phyloP scores from a whole-genome alignment of 2,888 invertebrate genomes.

The Eupithecia dodoneata region DNA sequence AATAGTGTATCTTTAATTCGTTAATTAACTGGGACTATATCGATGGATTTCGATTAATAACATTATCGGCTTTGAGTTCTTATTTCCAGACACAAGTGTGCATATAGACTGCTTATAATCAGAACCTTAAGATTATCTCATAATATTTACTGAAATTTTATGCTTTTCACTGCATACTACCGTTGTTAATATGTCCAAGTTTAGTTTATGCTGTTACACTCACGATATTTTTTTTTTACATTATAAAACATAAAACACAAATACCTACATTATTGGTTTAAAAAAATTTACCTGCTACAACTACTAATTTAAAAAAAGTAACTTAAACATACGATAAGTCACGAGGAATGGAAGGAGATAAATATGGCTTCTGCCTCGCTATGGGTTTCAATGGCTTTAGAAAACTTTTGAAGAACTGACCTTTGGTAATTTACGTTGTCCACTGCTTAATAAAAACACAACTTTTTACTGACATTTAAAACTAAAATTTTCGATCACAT shows the following conservation, averaged over 20 bases:
- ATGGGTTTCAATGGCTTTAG: not conserved
- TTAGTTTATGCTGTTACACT: not conserved
- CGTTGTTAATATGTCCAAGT: not conserved
- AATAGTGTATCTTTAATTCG: conserved; percentile 28
- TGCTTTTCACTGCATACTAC: not conserved
- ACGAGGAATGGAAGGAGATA: not conserved
- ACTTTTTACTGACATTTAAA: conserved; percentile 40
- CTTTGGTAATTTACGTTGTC: conserved; percentile 30
- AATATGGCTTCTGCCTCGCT: not conserved
- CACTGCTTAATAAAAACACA: conserved; percentile 36
- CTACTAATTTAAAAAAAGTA: not conserved
- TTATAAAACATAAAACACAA: not conserved
- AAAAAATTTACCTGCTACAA: not conserved
- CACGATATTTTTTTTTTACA: not conserved
- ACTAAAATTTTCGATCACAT: conserved; percentile 35
- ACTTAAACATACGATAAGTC: not conserved
- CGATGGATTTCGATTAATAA: not conserved
- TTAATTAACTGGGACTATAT: not conserved
- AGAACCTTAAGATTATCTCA: not conserved
- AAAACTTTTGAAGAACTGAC: conserved; percentile 25
- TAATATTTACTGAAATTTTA: not conserved
- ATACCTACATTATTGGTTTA: not conserved
- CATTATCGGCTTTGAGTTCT: not conserved
- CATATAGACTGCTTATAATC: not conserved
- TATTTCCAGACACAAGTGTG: not conserved